phyloP scores from a whole-genome alignment of 64 coral and sea anemone species.

The Actinia equina region DNA sequence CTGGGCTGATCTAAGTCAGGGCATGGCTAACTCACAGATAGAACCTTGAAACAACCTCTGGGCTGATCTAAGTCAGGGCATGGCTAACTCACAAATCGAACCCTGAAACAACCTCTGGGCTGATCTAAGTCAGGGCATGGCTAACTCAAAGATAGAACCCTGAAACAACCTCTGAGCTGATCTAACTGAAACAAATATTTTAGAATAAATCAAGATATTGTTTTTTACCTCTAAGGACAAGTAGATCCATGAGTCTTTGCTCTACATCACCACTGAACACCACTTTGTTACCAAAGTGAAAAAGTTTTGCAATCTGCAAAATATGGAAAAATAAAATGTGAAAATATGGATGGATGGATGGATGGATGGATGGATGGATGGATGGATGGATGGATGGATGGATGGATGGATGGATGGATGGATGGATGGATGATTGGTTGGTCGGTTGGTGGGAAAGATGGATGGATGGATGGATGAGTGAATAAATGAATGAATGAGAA shows the following conservation, averaged over 20 bases:
- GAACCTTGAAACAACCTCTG: no score
- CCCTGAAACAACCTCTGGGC: no score
- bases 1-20: no score
- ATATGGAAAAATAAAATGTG: no score
- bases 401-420: no score
- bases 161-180: not conserved
- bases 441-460: no score
- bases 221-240: constrained; percentile 43
- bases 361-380: not conserved
- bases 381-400: not conserved
- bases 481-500: not conserved
- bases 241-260: constrained; percentile 55
- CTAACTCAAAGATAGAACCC: no score
- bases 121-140: not conserved
- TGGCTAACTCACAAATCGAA: no score
- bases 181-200: not conserved
- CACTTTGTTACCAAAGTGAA: constrained; percentile 74
- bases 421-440: no score
- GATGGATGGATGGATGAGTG: not conserved
- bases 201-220: not conserved
- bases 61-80: not conserved
- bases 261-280: constrained; percentile 77
- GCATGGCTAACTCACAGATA: no score
- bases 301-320: constrained; percentile 68
- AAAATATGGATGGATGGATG: not conserved